Conservation (phyloP, 2,888 invertebrate genomes). For the Diplazon laetatorius region DNA sequence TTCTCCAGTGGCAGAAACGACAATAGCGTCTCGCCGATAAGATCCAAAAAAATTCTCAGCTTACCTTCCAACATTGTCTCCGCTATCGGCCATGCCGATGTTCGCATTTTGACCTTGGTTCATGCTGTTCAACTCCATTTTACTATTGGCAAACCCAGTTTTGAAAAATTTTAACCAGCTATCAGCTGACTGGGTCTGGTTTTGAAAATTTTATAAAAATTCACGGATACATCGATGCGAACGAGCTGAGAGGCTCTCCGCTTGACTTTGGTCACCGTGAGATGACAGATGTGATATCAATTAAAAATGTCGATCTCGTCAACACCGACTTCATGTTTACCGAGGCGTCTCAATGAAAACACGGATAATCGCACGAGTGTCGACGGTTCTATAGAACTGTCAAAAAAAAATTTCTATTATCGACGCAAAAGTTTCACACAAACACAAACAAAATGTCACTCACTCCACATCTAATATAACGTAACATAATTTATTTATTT, state of each 20-base stretch:
- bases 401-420: neutral
- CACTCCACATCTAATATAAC: neutral
- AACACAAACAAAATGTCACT: neutral
- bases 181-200: conserved; percentile 24
- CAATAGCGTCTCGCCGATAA: neutral
- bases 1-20: neutral
- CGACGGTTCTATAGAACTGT: neutral
- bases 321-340: conserved; percentile 35
- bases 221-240: conserved; percentile 26
- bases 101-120: conserved; percentile 59
- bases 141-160: no score
- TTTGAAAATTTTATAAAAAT: neutral
- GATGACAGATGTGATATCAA: conserved; percentile 1
- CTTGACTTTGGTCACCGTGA: conserved; percentile 33
- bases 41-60: conserved; percentile 8
- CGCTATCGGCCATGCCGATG: conserved; percentile 37
- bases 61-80: conserved; percentile 67
- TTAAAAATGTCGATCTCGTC: conserved; percentile 3
- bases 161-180: neutral
- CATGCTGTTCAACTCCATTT: conserved; percentile 59
- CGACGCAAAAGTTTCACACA: neutral
- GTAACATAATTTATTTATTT: no score
- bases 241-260: neutral
- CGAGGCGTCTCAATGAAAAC: conserved; percentile 29
- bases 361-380: neutral